Evolutionary conservation across 2,797 vertebrate species (phyloP).

Genomic region (Myripristis murdjan): DNA sequence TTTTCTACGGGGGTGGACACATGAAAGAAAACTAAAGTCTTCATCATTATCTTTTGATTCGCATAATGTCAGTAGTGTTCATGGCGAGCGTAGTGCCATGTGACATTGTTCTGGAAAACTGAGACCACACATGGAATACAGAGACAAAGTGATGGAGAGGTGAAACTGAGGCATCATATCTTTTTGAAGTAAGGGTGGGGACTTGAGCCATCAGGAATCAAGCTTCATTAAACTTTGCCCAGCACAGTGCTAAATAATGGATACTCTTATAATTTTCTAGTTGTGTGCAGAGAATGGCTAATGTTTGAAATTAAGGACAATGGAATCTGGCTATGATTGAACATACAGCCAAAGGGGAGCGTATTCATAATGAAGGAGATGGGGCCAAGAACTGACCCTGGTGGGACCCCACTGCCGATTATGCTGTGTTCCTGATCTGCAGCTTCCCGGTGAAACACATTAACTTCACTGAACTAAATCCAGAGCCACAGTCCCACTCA

Average conservation of each 20-base stretch:
- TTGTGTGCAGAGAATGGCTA: constrained; percentile 30
- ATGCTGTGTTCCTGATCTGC: too few species aligned
- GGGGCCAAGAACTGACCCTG: too few species aligned
- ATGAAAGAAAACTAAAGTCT: background rate
- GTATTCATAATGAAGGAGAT: too few species aligned
- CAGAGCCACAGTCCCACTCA: too few species aligned
- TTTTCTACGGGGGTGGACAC: background rate
- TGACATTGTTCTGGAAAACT: background rate
- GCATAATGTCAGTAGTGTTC: constrained; percentile 26
- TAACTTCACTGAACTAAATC: too few species aligned
- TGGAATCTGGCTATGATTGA: constrained; percentile 49
- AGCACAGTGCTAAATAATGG: constrained; percentile 26
- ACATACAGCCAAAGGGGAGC: background rate
- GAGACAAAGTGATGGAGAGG: constrained; percentile 38
- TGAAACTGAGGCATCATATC: constrained; percentile 43
- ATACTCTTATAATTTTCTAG: constrained; percentile 45
- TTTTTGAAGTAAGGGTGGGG: constrained; percentile 17
- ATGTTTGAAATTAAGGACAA: constrained; percentile 51
- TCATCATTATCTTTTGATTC: constrained; percentile 33
- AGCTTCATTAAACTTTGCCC: constrained; percentile 23
- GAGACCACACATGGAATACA: constrained; percentile 33
- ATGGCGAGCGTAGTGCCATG: background rate
- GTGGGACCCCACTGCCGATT: too few species aligned
- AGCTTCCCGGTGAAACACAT: too few species aligned
- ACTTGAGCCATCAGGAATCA: constrained; percentile 30